Base-by-base conservation (phyloP, 2,797 vertebrate genomes). In the Semaprochilodus insignis region DNA sequence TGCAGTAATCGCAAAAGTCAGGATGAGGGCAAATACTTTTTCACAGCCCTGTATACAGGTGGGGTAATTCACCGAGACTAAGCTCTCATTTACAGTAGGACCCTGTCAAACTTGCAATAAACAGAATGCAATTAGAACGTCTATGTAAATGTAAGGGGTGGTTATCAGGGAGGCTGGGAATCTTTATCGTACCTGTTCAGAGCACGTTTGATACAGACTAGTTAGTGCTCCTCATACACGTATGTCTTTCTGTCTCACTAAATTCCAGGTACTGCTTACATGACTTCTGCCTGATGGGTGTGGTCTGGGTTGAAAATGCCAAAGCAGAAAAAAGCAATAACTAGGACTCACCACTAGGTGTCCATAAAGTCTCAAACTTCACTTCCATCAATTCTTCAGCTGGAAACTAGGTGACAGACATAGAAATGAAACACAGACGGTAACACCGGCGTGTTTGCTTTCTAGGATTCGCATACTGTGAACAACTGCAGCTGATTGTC, bases 301-400 rank as follows among this genome's bases (percentile, higher is more conserved):
- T 74, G 72, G 72, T 74, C 72, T 34, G 17, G 21, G 23, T 14
- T 6, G 25, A 52, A 74, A 62, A 59, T 1, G 13, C 11, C 16
- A 63, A 23, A 21, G 44, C 40, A 54, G 23, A 7, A 10, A 31
- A 54, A 63, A 59, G 3, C 19, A 69, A 55, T 1, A 48, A 7
- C 34, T 23, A 34, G 27, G 40, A 69, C 40, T 89, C 86, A 86
- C 94, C 94, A 94, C 92, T 90, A 95, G 94, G 87, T 91, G 94
- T 93, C 93, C 85, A 85, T 74, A 62, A 88, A 67, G 87, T 82
- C 90, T 88, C 77, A 71, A 25, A 72, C 54, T 79, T 81, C 6
- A 31, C 19, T 14, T 2, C n/a, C 36, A 40, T 54, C 17, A 55
- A 31, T 85, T 77, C 65, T 36, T 60, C 40, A 31, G 4, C 55